Conservation (phyloP, 2,113 vertebrate genomes). For the Sebastes fasciatus region DNA sequence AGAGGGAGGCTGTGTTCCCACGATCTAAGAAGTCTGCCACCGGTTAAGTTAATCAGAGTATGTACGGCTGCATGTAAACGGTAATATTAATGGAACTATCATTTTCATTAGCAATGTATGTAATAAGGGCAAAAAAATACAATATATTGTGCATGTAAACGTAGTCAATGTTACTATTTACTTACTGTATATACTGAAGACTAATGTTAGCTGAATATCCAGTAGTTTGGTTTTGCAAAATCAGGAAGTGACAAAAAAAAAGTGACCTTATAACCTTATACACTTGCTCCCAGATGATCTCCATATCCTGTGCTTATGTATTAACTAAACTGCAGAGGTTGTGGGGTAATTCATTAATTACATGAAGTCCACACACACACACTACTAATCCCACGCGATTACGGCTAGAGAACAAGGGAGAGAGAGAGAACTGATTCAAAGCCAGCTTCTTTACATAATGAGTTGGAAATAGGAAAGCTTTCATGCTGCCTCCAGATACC, state of each 20-base stretch:
- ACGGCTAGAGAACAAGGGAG: conserved; percentile 18
- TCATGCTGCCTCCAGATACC: conserved; percentile 20
- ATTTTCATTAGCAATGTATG: no score
- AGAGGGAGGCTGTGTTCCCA: no score
- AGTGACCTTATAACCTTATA: background rate
- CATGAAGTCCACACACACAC: conserved; percentile 38
- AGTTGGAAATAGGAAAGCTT: conserved; percentile 19
- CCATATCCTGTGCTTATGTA: background rate
- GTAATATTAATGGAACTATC: no score
- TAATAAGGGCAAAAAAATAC: no score
- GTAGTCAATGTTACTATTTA: no score
- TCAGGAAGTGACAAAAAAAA: background rate
- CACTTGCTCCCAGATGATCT: background rate
- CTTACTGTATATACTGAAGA: background rate
- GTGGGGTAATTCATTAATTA: conserved; percentile 23
- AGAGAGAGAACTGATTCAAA: conserved; percentile 10
- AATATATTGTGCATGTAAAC: no score
- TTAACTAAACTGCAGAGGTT: conserved; percentile 15
- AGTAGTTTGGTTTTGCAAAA: background rate
- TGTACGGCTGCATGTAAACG: no score
- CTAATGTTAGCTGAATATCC: background rate
- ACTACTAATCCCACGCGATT: background rate
- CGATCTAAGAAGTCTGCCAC: no score
- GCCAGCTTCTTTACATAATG: conserved; percentile 33
- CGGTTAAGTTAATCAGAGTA: no score